Evolutionary conservation across 2,113 vertebrate genomes (phyloP).

Genomic region (Pipra filicauda): DNA sequence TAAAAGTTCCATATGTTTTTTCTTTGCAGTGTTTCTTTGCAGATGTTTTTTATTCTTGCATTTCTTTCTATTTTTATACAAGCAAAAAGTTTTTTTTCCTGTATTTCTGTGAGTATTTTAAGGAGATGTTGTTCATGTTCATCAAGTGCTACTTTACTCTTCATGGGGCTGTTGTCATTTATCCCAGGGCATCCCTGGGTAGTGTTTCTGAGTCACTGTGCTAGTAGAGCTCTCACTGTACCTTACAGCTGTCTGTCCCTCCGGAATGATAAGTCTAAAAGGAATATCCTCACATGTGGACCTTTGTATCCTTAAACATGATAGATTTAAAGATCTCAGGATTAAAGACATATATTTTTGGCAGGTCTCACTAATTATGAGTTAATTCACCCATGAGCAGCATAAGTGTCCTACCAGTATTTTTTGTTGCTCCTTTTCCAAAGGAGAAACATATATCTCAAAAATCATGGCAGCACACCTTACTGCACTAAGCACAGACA

Average conservation of each 20-base stretch:
- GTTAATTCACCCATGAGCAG: neutral
- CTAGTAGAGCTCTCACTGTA: neutral
- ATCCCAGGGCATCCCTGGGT: neutral
- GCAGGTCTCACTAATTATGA: neutral
- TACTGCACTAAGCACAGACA: neutral
- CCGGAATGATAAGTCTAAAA: neutral
- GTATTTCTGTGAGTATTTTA: neutral
- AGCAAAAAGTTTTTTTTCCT: neutral
- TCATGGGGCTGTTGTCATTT: neutral
- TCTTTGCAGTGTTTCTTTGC: neutral
- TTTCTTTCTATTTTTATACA: constrained; percentile 3
- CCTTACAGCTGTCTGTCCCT: neutral
- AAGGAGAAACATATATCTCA: neutral
- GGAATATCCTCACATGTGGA: neutral
- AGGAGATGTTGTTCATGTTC: neutral
- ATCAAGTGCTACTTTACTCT: neutral
- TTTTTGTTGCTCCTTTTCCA: neutral
- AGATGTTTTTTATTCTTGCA: neutral
- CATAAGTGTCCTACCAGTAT: neutral
- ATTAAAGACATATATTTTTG: neutral
- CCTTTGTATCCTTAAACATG: neutral
- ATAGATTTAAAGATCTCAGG: neutral
- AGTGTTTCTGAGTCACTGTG: neutral
- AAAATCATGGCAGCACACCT: neutral
- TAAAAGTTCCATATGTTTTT: constrained; percentile 1